Evolutionary conservation across 2,113 vertebrate genomes (phyloP).

Genomic region (Egretta garzetta): DNA sequence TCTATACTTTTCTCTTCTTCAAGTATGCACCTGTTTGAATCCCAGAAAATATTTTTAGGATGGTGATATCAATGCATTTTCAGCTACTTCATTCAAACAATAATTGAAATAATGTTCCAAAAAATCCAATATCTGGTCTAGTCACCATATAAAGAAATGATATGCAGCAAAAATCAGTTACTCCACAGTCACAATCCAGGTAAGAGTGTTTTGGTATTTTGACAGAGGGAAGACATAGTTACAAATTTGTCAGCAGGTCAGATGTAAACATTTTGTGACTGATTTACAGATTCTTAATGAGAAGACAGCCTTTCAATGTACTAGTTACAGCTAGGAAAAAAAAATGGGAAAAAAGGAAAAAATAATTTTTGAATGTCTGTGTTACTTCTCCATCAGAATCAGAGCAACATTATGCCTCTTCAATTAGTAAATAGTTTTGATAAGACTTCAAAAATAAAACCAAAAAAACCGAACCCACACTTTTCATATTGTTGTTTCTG

Average conservation of each 20-base stretch:
- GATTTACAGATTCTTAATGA: not conserved
- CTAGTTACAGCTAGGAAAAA: not conserved
- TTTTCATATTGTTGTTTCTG: not conserved
- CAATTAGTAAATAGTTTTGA: not conserved
- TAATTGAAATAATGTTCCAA: not conserved
- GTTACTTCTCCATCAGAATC: not conserved
- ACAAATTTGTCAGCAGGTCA: not conserved
- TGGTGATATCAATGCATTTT: not conserved
- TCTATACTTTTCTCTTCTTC: not conserved
- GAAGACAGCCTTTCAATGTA: not conserved
- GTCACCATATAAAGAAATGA: not conserved
- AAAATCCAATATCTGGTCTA: not conserved
- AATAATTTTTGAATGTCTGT: fast-evolving
- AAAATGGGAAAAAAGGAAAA: fast-evolving
- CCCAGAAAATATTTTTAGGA: not conserved
- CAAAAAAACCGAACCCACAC: not conserved
- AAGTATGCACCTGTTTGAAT: not conserved
- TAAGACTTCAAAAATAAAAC: not conserved
- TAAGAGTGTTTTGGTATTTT: not conserved
- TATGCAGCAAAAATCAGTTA: not conserved
- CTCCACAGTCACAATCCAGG: not conserved
- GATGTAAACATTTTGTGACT: not conserved
- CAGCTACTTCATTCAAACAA: not conserved
- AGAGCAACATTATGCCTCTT: not conserved
- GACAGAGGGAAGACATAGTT: not conserved